Evolutionary conservation across 2,888 invertebrate species (phyloP), one percentile per base, ranked within the genome.

Genomic region (Drosophila subsilvestris): DNA sequence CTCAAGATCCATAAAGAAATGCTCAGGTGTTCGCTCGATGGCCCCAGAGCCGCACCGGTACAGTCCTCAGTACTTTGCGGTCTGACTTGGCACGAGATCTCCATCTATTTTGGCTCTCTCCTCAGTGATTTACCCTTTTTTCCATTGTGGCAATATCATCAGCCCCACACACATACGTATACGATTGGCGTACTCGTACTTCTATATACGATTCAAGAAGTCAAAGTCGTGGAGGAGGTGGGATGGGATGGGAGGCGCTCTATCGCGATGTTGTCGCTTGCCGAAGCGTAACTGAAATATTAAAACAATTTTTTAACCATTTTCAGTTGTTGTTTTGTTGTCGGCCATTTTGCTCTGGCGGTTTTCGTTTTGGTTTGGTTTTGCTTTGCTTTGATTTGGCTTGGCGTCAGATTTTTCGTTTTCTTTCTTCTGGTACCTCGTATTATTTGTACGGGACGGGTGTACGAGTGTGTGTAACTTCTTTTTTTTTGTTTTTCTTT

Each of bases 201-300:
- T 0, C 37, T 37, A 37, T 37, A 55, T 32, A 37, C 71, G 67
- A 71, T 80, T 79, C 72, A 86, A 88, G 89, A 89, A 88, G 88
- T 85, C 80, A 47, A 66, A 67, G 57, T 65, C 72, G 49, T 55
- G 74, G 82, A 63, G 72, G 25, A 6, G 25, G 25, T 6, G 25
- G 3, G 20, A 3, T 20, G n/a, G 20, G 20, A 20, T 79, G 60
- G 25, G 6, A 6, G 6, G 6, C 6, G n/a, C 76, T 48, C 84
- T 89, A 90, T 90, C 90, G 75, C 80, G 90, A 90, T 90, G 86
- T 80, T 79, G 77, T 73, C 76, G 83, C 78, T 86, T 74, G 75
- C 66, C 89, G 86, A 87, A 90, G 89, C 90, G 90, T 89, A 90
- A 90, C 90, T 81, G 79, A 80, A 85, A 88, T 84, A 85, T 84